Base-by-base conservation (phyloP, 2,888 invertebrate species). In the Dione vanillae region DNA sequence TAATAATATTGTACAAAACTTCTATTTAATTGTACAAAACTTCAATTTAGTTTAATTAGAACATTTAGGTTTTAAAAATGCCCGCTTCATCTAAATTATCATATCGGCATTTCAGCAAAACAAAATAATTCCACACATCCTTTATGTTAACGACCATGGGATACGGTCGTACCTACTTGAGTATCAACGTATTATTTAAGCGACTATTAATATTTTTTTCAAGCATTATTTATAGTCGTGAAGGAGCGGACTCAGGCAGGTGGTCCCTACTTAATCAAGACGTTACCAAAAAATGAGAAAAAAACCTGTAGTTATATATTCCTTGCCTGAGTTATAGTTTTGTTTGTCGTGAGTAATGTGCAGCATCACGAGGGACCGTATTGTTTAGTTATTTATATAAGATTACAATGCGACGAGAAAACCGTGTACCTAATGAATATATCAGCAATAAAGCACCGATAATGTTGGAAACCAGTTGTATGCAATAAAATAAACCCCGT, bases 251-350 rank as follows among this genome's bases (percentile, higher is more conserved):
- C 83, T 82, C 87, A 76, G 82, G 92, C 92, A 93, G 93, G 93
- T 93, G 93, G 93, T 92, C 93, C 87, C 83, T 84, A 90, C 90
- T 93, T 93, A 93, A 93, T 93, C 92, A 93, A 93, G 93, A 92
- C 85, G 92, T 93, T 91, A 91, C 92, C 87, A 84, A 92, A 91
- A 89, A 84, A 70, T 65, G 62, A 88, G 16, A 54, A 90, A 85
- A 88, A 87, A 87, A 83, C 83, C 76, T 82, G 86, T 83, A 88
- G 87, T 87, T 88, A 76, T 85, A 89, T 83, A 85, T 90, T 89
- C 89, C 89, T 88, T 87, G 84, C 78, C 83, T 91, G 90, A 92
- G 85, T 91, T 91, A 92, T 90, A 81, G 85, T 85, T 88, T 83
- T 85, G 86, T 84, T 85, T 83, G 79, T 77, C 79, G 77, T 87